Base-by-base conservation (phyloP, 2,797 vertebrate species). In the Silurus lanzhouensis region DNA sequence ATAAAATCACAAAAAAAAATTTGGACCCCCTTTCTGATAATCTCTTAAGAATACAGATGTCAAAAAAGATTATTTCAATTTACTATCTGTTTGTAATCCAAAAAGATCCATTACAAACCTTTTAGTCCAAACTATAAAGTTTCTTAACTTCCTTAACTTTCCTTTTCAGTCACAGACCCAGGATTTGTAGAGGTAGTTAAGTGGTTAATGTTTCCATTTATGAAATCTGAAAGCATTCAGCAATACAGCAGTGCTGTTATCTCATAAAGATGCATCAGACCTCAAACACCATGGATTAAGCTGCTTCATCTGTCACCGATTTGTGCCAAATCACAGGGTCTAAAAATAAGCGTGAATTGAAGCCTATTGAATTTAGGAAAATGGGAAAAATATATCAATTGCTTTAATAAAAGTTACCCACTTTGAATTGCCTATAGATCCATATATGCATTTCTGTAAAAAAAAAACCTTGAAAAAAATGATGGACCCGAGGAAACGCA, bases 321-420 rank as follows among this genome's bases (percentile, higher is more conserved):
- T 83, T 57, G 22, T 84, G 64, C 82, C 63, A 82, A 83, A 77
- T 86, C 72, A 38, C 10, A 25, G 6, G 44, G 58, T 44, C 80
- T 82, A 48, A 46, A 82, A 68, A 86, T 58, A 77, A 78, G 46
- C 22, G 38, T 12, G 12, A 77, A 52, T 17, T 38, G 52, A 9
- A 70, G n/a, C 67, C 27, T 20, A 38, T 58, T 76, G n/a, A 60
- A 48, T 38, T 63, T 9, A 8, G 31, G 22, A 55, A 13, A 77
- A 58, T 60, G 27, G 61, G 6, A 20, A 52, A 67, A 83, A 68
- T 44, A 15, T 38, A 78, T 78, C 44, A 25, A 70, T 55, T 61
- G 6, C 27, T 61, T 6, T n/a, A 82, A 82, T 85, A 85, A 82
- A 77, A 68, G 61, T 31, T 85, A 82, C 66, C 64, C 67, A 81